phyloP scores from a whole-genome alignment of 2,797 vertebrate species.

The Syndactyla subalaris region DNA sequence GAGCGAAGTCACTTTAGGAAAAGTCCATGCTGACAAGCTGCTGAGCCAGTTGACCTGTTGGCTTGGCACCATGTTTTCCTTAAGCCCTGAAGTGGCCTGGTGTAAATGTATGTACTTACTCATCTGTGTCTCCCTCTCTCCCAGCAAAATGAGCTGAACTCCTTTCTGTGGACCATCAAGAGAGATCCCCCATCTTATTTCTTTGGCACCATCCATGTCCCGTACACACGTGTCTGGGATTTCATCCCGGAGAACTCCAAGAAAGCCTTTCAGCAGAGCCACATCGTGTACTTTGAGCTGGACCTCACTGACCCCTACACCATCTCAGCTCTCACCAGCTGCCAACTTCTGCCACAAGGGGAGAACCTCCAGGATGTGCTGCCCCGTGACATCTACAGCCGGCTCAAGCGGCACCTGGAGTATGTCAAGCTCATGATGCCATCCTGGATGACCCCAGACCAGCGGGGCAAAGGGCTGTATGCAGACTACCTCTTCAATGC shows the following conservation, averaged over 20 bases:
- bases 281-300: conserved; percentile 88
- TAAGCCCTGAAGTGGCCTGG: neutral
- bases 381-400: conserved; percentile 84
- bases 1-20: neutral
- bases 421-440: conserved; percentile 92
- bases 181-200: conserved; percentile 89
- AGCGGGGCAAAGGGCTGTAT: conserved; percentile 87
- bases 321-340: conserved; percentile 86
- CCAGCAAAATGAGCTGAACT: conserved; percentile 90
- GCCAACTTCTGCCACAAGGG: conserved; percentile 88
- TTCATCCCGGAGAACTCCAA: conserved; percentile 90
- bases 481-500: conserved; percentile 91
- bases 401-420: conserved; percentile 87
- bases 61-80: neutral
- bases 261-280: conserved; percentile 89
- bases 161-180: conserved; percentile 92
- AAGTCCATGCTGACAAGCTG: neutral
- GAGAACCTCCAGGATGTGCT: conserved; percentile 89
- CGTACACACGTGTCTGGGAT: conserved; percentile 89
- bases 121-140: conserved; percentile 49
- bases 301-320: conserved; percentile 90
- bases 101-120: neutral
- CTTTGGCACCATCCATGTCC: conserved; percentile 91
- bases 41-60: neutral
- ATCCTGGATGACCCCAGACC: conserved; percentile 90